phyloP scores from a whole-genome alignment of 2,113 vertebrate species.

The Theristicus caerulescens region DNA sequence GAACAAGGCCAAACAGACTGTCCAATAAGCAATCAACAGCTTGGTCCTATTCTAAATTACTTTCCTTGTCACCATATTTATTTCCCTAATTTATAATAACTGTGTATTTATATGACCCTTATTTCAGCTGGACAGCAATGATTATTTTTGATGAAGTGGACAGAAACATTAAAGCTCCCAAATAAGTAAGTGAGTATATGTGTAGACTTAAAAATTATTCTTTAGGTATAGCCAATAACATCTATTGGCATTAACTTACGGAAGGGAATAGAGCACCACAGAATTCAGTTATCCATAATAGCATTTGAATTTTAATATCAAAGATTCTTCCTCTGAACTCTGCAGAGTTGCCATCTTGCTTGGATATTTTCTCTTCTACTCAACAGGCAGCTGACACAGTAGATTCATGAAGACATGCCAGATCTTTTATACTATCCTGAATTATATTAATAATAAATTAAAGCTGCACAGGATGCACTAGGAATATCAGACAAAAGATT shows the following conservation, averaged over 20 bases:
- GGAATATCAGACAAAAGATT: not conserved
- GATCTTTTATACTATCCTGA: not conserved
- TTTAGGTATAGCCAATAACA: not conserved
- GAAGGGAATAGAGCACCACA: not conserved
- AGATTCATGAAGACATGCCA: not conserved
- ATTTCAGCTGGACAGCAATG: not conserved
- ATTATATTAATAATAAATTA: slow-evolving; percentile 19
- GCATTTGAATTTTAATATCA: not conserved
- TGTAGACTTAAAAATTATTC: not conserved
- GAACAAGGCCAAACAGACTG: not conserved
- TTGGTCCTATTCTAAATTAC: not conserved
- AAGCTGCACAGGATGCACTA: not conserved
- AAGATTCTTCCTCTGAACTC: not conserved
- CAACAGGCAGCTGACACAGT: not conserved
- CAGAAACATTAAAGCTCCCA: not conserved
- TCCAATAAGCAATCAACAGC: not conserved
- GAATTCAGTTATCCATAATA: not conserved
- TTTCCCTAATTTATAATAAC: not conserved
- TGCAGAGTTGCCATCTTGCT: not conserved
- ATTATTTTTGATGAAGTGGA: not conserved
- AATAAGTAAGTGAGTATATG: not conserved
- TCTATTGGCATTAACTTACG: not conserved
- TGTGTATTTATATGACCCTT: not conserved
- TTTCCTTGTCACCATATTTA: not conserved
- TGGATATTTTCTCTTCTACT: not conserved